Evolutionary conservation across 2,113 vertebrate species (phyloP).

Genomic region (Paramormyrops kingsleyae): DNA sequence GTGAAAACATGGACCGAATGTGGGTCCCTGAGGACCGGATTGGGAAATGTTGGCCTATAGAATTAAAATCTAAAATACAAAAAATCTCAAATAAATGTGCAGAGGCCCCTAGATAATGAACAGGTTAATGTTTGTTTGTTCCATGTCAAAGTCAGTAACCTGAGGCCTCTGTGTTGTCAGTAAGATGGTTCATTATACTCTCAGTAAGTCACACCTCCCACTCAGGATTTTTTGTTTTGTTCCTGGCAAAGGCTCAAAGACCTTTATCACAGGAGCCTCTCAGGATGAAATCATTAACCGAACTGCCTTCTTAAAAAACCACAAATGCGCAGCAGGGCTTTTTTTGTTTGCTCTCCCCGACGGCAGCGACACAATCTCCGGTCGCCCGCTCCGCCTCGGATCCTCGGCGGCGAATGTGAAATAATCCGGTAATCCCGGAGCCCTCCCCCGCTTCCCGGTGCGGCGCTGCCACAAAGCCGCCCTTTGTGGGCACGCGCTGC

Average conservation of each 20-base stretch:
- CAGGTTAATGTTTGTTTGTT: not conserved
- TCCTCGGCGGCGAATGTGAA: conserved; percentile 38
- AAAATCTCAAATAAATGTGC: not conserved
- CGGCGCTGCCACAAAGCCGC: conserved; percentile 35
- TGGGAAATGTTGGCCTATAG: not conserved
- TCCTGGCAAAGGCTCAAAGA: conserved; percentile 50
- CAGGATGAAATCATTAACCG: conserved; percentile 67
- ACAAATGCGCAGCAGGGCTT: conserved; percentile 53
- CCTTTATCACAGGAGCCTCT: conserved; percentile 54
- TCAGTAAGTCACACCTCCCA: conserved; percentile 53
- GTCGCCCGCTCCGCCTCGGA: not conserved
- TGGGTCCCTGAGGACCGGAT: not conserved
- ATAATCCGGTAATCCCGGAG: conserved; percentile 61
- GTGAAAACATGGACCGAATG: not conserved
- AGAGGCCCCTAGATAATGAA: not conserved
- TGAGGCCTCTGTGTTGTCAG: not conserved
- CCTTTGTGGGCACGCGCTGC: not conserved
- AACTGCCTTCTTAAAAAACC: conserved; percentile 58
- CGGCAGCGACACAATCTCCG: not conserved
- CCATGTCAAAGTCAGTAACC: not conserved
- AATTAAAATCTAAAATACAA: not conserved
- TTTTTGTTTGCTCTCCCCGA: conserved; percentile 15
- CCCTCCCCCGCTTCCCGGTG: conserved; percentile 44
- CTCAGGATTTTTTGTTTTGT: conserved; percentile 47
- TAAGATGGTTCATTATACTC: conserved; percentile 3